These are phyloP conservation scores for Pogonophryne albipinna DNA, from an alignment of 2,797 vertebrate species.

Conservation along the genomic window DNA sequence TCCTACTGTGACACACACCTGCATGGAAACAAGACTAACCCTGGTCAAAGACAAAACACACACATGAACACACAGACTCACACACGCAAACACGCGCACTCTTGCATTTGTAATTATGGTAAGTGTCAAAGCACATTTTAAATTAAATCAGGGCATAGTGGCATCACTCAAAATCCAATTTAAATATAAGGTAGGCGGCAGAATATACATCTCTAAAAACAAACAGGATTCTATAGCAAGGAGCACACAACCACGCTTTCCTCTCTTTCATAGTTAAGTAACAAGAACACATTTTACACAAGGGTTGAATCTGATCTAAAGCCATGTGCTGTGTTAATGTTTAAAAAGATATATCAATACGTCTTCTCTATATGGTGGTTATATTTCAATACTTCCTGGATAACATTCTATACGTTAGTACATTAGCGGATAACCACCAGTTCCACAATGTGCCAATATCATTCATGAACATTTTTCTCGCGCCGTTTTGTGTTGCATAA, in stretches of 20 bases:
- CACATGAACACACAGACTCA: not conserved
- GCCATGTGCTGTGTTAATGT: not conserved
- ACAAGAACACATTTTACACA: constrained; percentile 1
- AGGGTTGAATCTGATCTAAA: not conserved
- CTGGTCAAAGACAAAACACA: not conserved
- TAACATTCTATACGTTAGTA: not conserved
- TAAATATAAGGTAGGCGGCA: too few relatives aligned
- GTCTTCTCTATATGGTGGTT: not conserved
- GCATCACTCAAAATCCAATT: too few relatives aligned
- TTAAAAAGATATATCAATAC: not conserved
- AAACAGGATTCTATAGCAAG: not conserved
- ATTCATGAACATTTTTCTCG: not conserved
- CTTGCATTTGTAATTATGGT: too few relatives aligned
- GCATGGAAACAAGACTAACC: constrained; percentile 9
- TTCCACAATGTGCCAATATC: not conserved
- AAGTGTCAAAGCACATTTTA: not conserved
- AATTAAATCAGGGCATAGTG: not conserved
- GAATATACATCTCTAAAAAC: too few relatives aligned
- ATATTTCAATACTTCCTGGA: not conserved
- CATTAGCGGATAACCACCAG: fast-evolving
- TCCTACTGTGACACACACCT: not conserved
- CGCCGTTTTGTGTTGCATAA: constrained; percentile 1
- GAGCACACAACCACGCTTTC: not conserved
- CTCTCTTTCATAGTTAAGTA: not conserved
- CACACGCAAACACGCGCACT: not conserved